phyloP scores from a whole-genome alignment of 2,113 vertebrate species.

The Varanus komodoensis region DNA sequence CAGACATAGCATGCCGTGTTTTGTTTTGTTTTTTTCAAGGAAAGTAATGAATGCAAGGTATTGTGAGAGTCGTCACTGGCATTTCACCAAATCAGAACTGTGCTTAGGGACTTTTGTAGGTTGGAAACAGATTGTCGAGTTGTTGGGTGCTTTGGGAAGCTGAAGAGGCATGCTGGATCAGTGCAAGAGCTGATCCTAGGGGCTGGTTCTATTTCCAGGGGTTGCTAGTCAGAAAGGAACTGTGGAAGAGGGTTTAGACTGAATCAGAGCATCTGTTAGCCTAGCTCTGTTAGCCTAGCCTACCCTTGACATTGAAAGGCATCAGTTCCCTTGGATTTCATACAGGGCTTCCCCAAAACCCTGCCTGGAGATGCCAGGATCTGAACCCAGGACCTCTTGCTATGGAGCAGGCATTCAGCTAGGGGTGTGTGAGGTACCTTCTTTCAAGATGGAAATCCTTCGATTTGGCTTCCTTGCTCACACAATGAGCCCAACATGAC shows the following conservation, averaged over 20 bases:
- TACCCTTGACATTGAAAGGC: too few species aligned
- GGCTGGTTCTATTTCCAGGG: too few species aligned
- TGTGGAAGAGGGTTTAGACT: background rate
- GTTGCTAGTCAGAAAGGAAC: background rate
- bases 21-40: slow-evolving; percentile 47
- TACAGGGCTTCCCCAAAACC: too few species aligned
- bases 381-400: too few species aligned
- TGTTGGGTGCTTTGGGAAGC: background rate
- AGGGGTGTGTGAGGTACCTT: too few species aligned
- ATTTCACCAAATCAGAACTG: slow-evolving; percentile 43
- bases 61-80: slow-evolving; percentile 70
- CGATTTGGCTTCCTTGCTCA: too few species aligned
- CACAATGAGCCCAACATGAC: too few species aligned
- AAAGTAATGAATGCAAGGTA: slow-evolving; percentile 78
- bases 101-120: background rate
- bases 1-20: slow-evolving; percentile 72
- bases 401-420: too few species aligned
- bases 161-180: background rate
- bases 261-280: too few species aligned
- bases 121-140: background rate
- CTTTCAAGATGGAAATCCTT: too few species aligned
- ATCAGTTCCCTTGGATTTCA: background rate
- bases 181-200: background rate
- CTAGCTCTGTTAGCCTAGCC: too few species aligned
- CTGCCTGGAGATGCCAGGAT: too few species aligned